A percentile compares a stretch with the other conserved stretches of the same genome.
These are phyloP conservation scores for Rhabdornis inornatus DNA, from an alignment of 2,113 vertebrate genomes.

Conservation along the genomic window DNA sequence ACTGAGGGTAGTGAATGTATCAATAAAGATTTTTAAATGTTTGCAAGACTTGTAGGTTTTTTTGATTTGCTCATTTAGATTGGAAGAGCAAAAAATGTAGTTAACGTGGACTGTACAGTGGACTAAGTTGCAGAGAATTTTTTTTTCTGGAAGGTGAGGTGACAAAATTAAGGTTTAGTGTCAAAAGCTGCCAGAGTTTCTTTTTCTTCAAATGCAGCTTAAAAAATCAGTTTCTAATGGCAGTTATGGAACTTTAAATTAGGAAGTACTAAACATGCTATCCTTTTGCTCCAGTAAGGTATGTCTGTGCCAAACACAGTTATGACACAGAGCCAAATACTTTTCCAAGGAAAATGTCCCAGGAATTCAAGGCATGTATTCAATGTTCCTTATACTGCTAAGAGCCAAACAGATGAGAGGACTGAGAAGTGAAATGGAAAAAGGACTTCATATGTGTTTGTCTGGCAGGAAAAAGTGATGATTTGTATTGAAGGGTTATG, in stretches of 20 bases:
- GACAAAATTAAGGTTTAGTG: neutral
- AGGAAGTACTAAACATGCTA: neutral
- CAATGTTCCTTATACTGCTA: neutral
- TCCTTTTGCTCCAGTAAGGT: neutral
- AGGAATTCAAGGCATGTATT: neutral
- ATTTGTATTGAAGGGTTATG: neutral
- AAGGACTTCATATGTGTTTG: neutral
- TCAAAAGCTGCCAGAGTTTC: neutral
- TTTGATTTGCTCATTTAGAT: neutral
- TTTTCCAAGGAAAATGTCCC: neutral
- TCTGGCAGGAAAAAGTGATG: neutral
- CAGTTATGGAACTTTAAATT: neutral
- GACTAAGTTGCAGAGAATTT: neutral
- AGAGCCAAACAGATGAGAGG: neutral
- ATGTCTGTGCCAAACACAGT: neutral
- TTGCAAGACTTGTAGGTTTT: neutral
- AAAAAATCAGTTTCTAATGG: neutral
- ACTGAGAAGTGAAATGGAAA: neutral
- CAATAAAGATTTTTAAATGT: neutral
- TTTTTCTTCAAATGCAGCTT: neutral
- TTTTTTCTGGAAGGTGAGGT: neutral
- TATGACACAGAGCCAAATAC: neutral
- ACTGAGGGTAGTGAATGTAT: neutral
- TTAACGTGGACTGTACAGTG: neutral
- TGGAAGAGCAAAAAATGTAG: neutral